Percentiles rank a stretch among this genome's conserved stretches.
Evolutionary conservation across 2,113 vertebrate species (phyloP).

Genomic region (Scortum barcoo): DNA sequence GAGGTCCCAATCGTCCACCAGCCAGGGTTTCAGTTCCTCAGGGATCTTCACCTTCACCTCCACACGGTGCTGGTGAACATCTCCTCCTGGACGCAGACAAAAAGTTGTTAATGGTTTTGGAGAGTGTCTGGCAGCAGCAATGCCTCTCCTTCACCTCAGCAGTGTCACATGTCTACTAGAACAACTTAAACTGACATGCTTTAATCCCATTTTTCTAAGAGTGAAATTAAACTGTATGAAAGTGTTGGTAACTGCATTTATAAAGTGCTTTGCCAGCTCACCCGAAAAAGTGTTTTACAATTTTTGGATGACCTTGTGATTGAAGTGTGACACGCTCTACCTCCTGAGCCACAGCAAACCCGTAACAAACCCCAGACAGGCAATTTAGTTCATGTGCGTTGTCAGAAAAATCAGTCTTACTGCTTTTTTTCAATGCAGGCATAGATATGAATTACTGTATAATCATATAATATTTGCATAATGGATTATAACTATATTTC

Average conservation of each 20-base stretch:
- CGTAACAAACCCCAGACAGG: no score
- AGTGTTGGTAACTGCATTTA: not conserved
- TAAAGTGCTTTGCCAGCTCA: no score
- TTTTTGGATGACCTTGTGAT: no score
- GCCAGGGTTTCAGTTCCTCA: slow-evolving; percentile 96
- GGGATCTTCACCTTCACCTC: slow-evolving; percentile 99
- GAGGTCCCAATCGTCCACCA: slow-evolving; percentile 98
- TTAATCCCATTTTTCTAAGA: not conserved
- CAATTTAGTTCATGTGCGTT: no score
- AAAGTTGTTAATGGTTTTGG: not conserved
- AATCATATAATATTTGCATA: not conserved
- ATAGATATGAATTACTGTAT: no score
- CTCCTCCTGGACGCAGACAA: slow-evolving; percentile 88
- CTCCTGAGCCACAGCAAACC: no score
- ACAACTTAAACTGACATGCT: not conserved
- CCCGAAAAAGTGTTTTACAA: no score
- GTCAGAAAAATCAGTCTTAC: not conserved
- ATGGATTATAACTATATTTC: not conserved
- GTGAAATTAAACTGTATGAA: not conserved
- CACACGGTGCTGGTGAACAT: slow-evolving; percentile 98
- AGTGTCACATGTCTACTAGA: not conserved
- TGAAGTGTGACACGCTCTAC: no score
- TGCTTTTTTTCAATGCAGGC: not conserved
- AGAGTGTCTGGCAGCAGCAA: not conserved
- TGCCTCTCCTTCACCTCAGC: not conserved